Percentiles rank a stretch among this genome's conserved stretches.
Evolutionary conservation across 2,888 invertebrate genomes (phyloP).

Genomic region (Drosophila testacea): DNA sequence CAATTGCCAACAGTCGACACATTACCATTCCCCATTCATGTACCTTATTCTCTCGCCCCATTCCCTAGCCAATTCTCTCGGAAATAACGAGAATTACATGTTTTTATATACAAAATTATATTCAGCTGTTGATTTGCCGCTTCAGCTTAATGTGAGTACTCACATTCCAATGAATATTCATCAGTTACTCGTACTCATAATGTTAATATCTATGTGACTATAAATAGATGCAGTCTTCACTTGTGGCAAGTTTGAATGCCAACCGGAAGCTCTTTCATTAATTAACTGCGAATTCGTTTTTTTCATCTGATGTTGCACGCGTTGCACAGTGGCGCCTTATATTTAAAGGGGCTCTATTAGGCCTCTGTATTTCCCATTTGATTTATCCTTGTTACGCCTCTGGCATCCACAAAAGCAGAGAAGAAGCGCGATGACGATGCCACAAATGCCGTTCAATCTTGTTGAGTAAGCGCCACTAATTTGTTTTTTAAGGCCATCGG

Average conservation of each 20-base stretch:
- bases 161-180: constrained; percentile 68
- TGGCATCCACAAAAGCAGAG: constrained; percentile 5
- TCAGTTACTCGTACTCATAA: constrained; percentile 32
- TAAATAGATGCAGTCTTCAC: constrained; percentile 53
- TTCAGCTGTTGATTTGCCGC: constrained; percentile 70
- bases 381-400: constrained; percentile 5
- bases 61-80: background rate
- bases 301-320: constrained; percentile 30
- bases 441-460: constrained; percentile 72
- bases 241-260: constrained; percentile 7
- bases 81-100: constrained; percentile 58
- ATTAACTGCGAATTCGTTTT: constrained; percentile 65
- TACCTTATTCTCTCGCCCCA: background rate
- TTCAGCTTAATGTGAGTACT: constrained; percentile 49
- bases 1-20: constrained; percentile 54
- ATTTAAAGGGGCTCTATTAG: background rate
- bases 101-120: constrained; percentile 68
- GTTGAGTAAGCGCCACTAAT: constrained; percentile 79
- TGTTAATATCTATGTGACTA: constrained; percentile 47
- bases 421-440: constrained; percentile 59
- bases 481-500: constrained; percentile 66
- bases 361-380: background rate
- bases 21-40: constrained; percentile 9
- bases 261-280: constrained; percentile 62
- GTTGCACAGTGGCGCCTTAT: constrained; percentile 7